A percentile compares a stretch with the other conserved stretches of the same genome.
These are phyloP conservation scores for Chrysocyon brachyurus DNA, from an alignment of 2,797 vertebrate species.

Conservation along the genomic window DNA sequence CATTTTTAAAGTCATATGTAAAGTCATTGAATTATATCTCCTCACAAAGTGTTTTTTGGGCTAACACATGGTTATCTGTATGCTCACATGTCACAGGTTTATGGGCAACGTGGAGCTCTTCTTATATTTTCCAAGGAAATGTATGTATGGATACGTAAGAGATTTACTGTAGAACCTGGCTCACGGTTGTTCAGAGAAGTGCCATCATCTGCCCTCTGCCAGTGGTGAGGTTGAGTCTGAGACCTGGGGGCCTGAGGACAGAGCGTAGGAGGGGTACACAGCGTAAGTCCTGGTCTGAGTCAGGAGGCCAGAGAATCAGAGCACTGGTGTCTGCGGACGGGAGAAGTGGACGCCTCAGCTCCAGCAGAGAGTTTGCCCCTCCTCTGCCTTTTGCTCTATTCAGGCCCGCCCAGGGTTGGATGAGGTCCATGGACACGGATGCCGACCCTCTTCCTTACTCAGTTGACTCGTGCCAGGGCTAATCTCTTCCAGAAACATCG, in stretches of 20 bases:
- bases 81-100: neutral
- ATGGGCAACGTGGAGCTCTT: accelerated
- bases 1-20: accelerated
- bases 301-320: neutral
- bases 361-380: neutral
- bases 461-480: neutral
- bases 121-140: neutral
- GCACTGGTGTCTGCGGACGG: accelerated
- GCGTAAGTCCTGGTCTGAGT: neutral
- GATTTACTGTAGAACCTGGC: neutral
- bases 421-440: neutral
- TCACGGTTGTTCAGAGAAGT: too few species aligned
- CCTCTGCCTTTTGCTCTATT: too few species aligned
- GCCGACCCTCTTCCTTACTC: neutral
- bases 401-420: neutral
- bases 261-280: accelerated
- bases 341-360: neutral
- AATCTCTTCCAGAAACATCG: neutral
- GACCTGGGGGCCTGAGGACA: accelerated
- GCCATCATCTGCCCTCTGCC: neutral
- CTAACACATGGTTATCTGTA: accelerated
- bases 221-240: neutral
- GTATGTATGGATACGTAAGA: neutral
- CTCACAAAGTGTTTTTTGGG: neutral
- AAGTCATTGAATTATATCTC: neutral